These are phyloP conservation scores for Pollenia amentaria DNA, from an alignment of 2,888 invertebrate genomes.

Conservation along the genomic window DNA sequence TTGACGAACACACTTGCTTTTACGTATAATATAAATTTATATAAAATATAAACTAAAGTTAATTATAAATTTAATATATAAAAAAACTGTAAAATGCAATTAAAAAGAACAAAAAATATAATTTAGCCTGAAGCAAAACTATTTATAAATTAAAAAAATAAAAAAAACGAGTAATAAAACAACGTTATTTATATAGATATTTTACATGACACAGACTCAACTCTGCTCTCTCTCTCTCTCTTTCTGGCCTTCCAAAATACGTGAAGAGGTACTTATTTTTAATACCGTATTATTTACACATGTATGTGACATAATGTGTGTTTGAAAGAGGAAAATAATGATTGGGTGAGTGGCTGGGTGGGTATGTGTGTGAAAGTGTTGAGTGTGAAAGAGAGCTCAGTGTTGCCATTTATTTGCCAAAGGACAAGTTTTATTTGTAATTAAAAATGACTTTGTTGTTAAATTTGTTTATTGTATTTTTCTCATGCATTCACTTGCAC, in stretches of 20 bases:
- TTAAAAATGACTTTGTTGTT: constrained; percentile 73
- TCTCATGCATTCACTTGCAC: constrained; percentile 26
- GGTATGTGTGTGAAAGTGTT: constrained; percentile 5
- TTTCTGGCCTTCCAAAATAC: not conserved
- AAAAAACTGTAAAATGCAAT: constrained; percentile 16
- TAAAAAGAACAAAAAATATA: constrained; percentile 27
- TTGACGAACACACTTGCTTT: not conserved
- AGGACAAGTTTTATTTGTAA: constrained; percentile 70
- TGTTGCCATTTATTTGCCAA: constrained; percentile 57
- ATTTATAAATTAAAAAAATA: constrained; percentile 44
- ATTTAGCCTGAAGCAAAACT: constrained; percentile 42
- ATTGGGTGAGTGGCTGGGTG: not conserved
- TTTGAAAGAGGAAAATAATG: not conserved
- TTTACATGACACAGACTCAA: too few relatives aligned
- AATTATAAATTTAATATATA: constrained; percentile 61
- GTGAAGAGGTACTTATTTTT: not conserved
- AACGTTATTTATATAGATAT: not conserved
- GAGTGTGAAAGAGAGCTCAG: constrained; percentile 15
- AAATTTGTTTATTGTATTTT: constrained; percentile 72
- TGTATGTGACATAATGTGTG: constrained; percentile 1
- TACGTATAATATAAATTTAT: not conserved
- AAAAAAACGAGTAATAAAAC: constrained; percentile 40
- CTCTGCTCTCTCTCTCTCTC: not conserved
- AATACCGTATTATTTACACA: constrained; percentile 1
- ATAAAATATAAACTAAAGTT: constrained; percentile 30